phyloP scores from a whole-genome alignment of 2,888 invertebrate species.

The Bursaphelenchus okinawaensis region DNA sequence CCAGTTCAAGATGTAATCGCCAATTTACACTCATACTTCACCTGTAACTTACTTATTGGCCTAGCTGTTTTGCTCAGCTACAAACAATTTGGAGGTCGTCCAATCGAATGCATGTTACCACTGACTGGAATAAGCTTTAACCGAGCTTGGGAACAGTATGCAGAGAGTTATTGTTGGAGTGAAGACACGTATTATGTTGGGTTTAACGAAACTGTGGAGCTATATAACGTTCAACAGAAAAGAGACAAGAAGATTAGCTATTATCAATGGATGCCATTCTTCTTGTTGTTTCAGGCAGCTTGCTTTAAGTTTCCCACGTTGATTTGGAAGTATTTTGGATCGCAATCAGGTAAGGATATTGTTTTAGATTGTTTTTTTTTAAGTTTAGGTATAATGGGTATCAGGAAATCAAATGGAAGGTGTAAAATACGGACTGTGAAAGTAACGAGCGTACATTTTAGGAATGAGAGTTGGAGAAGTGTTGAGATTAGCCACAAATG shows the following conservation, averaged over 20 bases:
- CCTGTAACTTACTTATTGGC: conserved; percentile 51
- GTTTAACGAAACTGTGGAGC: conserved; percentile 31
- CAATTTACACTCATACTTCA: conserved; percentile 48
- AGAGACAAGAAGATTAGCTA: conserved; percentile 26
- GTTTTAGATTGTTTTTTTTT: conserved; percentile 8
- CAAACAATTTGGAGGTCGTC: conserved; percentile 53
- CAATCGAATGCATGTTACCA: conserved; percentile 13
- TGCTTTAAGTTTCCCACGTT: conserved; percentile 52
- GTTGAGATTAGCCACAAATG: conserved; percentile 46
- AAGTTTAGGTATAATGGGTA: too few species aligned
- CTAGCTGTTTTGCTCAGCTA: conserved; percentile 51
- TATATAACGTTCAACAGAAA: conserved; percentile 11
- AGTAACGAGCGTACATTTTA: too few species aligned
- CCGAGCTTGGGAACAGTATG: conserved; percentile 25
- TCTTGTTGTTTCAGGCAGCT: conserved; percentile 50
- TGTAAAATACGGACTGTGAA: too few species aligned
- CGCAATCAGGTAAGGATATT: conserved; percentile 41
- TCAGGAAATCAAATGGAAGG: too few species aligned
- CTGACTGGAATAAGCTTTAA: conserved; percentile 14
- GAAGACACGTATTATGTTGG: conserved; percentile 54
- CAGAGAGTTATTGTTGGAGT: conserved; percentile 43
- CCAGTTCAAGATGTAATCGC: conserved; percentile 52
- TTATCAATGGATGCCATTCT: conserved; percentile 45
- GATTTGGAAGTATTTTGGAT: conserved; percentile 55
- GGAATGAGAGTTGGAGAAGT: conserved; percentile 56